Percentiles rank a stretch among this genome's conserved stretches.
phyloP scores from a whole-genome alignment of 2,797 vertebrate genomes.

The Gallinago solitaria region DNA sequence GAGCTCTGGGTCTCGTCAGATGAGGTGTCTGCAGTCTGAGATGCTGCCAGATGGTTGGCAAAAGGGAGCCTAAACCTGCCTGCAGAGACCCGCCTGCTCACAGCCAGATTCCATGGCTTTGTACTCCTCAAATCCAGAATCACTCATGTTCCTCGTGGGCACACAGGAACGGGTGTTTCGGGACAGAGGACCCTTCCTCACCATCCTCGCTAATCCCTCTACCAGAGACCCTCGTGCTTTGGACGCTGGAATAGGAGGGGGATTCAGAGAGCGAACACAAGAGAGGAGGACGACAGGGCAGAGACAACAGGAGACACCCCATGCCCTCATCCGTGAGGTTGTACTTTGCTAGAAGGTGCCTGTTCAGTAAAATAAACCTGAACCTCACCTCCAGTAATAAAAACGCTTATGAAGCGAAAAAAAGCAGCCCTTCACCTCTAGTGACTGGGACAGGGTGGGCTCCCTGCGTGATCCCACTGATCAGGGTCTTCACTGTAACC shows the following conservation, averaged over 20 bases:
- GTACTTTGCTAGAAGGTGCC: not conserved
- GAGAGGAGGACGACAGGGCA: not conserved
- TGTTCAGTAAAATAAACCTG: not conserved
- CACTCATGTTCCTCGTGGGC: fast-evolving
- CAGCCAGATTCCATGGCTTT: not conserved
- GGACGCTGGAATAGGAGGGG: not conserved
- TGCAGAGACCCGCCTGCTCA: not conserved
- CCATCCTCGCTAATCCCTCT: not conserved
- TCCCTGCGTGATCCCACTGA: not conserved
- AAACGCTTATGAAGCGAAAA: not conserved
- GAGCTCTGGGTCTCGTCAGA: not conserved
- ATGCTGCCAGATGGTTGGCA: not conserved
- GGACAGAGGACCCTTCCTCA: not conserved
- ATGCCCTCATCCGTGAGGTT: not conserved
- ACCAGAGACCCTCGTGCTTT: not conserved
- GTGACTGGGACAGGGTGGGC: not conserved
- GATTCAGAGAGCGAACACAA: not conserved
- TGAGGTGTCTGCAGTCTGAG: not conserved
- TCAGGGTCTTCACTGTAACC: not conserved
- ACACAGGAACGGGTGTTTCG: not conserved
- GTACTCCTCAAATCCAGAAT: not conserved
- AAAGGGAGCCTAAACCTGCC: not conserved
- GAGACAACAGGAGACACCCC: not conserved
- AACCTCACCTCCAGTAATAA: not conserved
- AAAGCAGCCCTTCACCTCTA: not conserved